These are phyloP conservation scores for Macrosoma leucophasiata DNA, from an alignment of 2,888 invertebrate species.

Conservation along the genomic window DNA sequence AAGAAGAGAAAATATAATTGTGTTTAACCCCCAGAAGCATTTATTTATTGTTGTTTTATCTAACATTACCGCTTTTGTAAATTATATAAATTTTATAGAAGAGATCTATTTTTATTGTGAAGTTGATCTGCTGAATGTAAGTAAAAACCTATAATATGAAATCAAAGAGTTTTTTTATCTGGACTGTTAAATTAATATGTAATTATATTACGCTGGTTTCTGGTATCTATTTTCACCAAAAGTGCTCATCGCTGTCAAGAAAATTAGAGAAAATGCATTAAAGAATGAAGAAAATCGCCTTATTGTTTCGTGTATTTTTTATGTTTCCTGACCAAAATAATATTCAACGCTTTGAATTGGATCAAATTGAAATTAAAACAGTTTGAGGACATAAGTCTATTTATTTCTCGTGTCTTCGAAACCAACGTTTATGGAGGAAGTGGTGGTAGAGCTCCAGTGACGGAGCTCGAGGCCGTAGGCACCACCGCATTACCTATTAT, in stretches of 20 bases:
- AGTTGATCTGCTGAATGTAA: slow-evolving; percentile 63
- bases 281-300: slow-evolving; percentile 68
- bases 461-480: no score
- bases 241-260: slow-evolving; percentile 82
- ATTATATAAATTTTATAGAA: slow-evolving; percentile 75
- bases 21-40: slow-evolving; percentile 68
- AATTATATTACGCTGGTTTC: slow-evolving; percentile 61
- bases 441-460: no score
- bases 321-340: not conserved
- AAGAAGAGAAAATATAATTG: slow-evolving; percentile 51
- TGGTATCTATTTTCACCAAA: slow-evolving; percentile 80
- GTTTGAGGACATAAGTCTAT: no score
- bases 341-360: not conserved
- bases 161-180: slow-evolving; percentile 57
- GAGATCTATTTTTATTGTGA: slow-evolving; percentile 76
- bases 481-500: no score
- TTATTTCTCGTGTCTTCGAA: no score
- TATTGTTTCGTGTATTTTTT: slow-evolving; percentile 44
- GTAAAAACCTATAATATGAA: slow-evolving; percentile 56
- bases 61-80: slow-evolving; percentile 70
- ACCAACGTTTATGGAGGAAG: no score
- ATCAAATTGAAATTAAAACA: no score
- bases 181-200: slow-evolving; percentile 63
- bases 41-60: slow-evolving; percentile 68
- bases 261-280: slow-evolving; percentile 77